Evolutionary conservation across 2,113 vertebrate species (phyloP).

Genomic region (Paramisgurnus dabryanus): DNA sequence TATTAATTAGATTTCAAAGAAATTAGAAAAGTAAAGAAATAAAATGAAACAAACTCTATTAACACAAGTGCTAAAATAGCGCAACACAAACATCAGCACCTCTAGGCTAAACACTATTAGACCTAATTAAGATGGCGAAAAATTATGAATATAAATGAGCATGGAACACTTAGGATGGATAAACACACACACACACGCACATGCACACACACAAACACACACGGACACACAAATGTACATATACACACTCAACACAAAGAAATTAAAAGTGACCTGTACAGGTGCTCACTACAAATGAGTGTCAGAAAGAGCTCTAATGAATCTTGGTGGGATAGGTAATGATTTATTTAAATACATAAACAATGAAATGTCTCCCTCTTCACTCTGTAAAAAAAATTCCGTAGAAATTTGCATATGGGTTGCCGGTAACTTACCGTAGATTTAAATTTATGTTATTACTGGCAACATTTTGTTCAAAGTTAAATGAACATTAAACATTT

Average conservation of each 20-base stretch:
- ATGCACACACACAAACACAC: neutral
- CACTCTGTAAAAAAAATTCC: too few relatives aligned
- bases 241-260: neutral
- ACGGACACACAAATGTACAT: neutral
- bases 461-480: too few relatives aligned
- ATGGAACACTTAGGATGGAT: neutral
- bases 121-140: slow-evolving; percentile 69
- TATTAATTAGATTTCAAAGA: slow-evolving; percentile 69
- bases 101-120: slow-evolving; percentile 63
- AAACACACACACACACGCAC: too few relatives aligned
- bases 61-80: slow-evolving; percentile 73
- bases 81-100: slow-evolving; percentile 69
- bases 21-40: slow-evolving; percentile 44
- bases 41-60: slow-evolving; percentile 62
- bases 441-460: too few relatives aligned
- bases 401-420: too few relatives aligned
- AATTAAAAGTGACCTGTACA: slow-evolving; percentile 27
- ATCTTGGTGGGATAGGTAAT: neutral
- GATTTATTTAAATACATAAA: neutral
- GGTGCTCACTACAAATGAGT: slow-evolving; percentile 14
- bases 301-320: slow-evolving; percentile 12
- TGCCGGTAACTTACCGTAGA: too few relatives aligned
- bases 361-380: neutral
- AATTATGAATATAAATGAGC: slow-evolving; percentile 61
- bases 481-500: too few relatives aligned